Conservation (phyloP, 2,797 vertebrate genomes). For the Lepilemur septentrionalis region DNA sequence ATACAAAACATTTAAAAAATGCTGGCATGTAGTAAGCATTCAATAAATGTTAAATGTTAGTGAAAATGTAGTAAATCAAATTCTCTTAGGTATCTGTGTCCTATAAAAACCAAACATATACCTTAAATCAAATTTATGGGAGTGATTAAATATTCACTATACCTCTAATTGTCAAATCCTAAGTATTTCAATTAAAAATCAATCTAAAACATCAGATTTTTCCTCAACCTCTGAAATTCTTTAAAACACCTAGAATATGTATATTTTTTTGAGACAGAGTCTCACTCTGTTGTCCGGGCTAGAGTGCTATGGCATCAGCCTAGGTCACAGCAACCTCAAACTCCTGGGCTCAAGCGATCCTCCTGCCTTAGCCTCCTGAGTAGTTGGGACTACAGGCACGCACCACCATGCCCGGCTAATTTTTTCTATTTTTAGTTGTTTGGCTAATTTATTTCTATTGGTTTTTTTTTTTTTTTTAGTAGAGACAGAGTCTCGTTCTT, state of each 20-base stretch:
- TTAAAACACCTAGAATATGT: neutral
- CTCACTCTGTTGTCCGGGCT: too few relatives aligned
- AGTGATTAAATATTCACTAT: neutral
- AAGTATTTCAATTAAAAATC: slow-evolving; percentile 38
- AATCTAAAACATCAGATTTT: neutral
- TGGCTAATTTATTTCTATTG: too few relatives aligned
- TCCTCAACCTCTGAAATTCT: neutral
- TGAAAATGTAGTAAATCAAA: slow-evolving; percentile 22
- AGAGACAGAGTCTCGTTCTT: too few relatives aligned
- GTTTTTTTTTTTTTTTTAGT: too few relatives aligned
- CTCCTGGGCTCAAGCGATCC: too few relatives aligned
- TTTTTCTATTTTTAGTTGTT: too few relatives aligned
- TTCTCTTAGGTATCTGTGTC: neutral
- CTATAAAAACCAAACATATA: slow-evolving; percentile 13
- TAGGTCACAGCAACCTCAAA: too few relatives aligned
- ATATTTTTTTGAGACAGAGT: too few relatives aligned
- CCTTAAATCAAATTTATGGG: slow-evolving; percentile 3
- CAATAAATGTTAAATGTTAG: neutral
- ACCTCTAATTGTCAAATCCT: neutral
- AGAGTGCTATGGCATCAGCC: too few relatives aligned
- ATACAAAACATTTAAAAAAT: neutral
- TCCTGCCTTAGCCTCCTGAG: too few relatives aligned
- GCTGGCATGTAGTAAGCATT: neutral
- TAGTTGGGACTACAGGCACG: too few relatives aligned
- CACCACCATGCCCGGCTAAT: too few relatives aligned